phyloP scores from a whole-genome alignment of 2,797 vertebrate genomes.

The Hydrolagus colliei region DNA sequence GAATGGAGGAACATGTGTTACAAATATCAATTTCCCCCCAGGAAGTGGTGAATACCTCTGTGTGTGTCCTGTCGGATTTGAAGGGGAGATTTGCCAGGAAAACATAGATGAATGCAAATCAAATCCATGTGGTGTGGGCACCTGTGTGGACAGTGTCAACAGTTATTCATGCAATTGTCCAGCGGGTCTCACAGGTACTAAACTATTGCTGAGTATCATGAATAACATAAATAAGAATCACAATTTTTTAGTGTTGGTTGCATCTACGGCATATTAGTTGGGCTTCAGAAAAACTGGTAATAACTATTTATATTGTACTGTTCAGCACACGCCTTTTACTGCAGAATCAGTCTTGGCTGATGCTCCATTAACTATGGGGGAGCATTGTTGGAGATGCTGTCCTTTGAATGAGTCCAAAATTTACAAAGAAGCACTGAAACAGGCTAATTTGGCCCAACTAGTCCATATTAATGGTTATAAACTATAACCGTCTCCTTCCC shows the following conservation, averaged over 20 bases:
- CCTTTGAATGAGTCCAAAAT: no score
- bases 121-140: constrained; percentile 46
- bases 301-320: background rate
- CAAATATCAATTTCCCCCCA: constrained; percentile 61
- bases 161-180: constrained; percentile 57
- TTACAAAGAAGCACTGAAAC: no score
- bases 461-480: no score
- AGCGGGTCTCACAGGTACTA: constrained; percentile 52
- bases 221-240: background rate
- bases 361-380: no score
- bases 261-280: background rate
- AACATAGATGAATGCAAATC: constrained; percentile 49
- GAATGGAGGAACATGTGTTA: constrained; percentile 59
- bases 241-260: background rate
- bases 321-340: background rate
- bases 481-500: no score
- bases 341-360: background rate
- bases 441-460: no score
- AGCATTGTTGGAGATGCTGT: no score
- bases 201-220: background rate
- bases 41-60: constrained; percentile 71
- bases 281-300: background rate
- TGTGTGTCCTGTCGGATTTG: constrained; percentile 55
- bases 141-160: constrained; percentile 42
- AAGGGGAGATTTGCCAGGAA: constrained; percentile 57